phyloP scores from a whole-genome alignment of 2,113 vertebrate genomes.

The Callospermophilus lateralis region DNA sequence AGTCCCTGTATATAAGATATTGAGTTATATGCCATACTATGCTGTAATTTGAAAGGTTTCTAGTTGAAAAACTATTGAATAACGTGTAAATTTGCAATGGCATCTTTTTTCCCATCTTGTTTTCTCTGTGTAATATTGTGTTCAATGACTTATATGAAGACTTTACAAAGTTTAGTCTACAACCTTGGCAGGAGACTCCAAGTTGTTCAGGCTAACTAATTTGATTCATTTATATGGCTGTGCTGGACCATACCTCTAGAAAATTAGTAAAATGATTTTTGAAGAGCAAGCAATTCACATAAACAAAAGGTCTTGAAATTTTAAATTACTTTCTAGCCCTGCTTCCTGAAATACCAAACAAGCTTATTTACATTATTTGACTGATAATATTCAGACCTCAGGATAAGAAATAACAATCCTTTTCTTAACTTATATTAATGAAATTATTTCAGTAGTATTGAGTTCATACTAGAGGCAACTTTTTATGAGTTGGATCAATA shows the following conservation, averaged over 20 bases:
- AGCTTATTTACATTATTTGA: slow-evolving; percentile 18
- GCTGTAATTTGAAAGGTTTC: neutral
- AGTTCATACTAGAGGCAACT: slow-evolving; percentile 14
- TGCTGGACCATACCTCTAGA: neutral
- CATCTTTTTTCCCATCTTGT: neutral
- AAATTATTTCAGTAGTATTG: slow-evolving; percentile 29
- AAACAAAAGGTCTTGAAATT: neutral
- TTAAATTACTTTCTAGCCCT: neutral
- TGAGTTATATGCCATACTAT: neutral
- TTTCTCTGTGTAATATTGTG: neutral
- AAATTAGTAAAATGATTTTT: neutral
- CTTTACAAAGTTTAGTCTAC: neutral
- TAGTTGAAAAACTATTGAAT: neutral
- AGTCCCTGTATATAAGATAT: neutral
- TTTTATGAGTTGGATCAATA: slow-evolving; percentile 14
- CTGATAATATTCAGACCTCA: slow-evolving; percentile 3
- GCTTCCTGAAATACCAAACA: slow-evolving; percentile 2
- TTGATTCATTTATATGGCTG: neutral
- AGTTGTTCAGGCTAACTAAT: neutral
- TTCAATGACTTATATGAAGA: neutral
- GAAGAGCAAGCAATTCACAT: neutral
- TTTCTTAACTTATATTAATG: neutral
- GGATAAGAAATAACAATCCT: slow-evolving; percentile 31
- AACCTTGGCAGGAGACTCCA: neutral
- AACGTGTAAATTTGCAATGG: neutral